Evolutionary conservation across 1,140 invertebrate genomes (phyloP).

Genomic region (Bombus sylvicola): DNA sequence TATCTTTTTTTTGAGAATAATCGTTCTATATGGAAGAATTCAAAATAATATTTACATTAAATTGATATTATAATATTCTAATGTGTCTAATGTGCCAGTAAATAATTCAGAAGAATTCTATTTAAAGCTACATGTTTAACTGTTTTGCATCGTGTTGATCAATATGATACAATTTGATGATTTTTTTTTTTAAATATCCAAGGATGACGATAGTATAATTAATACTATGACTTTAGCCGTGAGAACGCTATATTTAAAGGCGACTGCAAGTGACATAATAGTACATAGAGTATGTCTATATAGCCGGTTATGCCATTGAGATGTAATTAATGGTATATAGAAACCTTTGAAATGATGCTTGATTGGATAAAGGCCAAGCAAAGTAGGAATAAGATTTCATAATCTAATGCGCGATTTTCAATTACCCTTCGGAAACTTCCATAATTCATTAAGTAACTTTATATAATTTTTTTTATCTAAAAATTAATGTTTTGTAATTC

Average conservation of each 20-base stretch:
- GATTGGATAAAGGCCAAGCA: constrained; percentile 21
- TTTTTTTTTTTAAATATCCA: not conserved
- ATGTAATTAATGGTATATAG: constrained; percentile 40
- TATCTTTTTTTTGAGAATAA: not conserved
- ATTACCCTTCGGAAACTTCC: not conserved
- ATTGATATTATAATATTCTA: not conserved
- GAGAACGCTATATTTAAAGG: too few species aligned
- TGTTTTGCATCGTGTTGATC: not conserved
- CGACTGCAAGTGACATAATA: constrained; percentile 2
- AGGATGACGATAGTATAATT: not conserved
- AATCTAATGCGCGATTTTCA: constrained; percentile 12
- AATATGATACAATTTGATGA: not conserved
- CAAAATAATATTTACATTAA: too few species aligned
- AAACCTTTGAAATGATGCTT: not conserved
- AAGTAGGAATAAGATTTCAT: constrained; percentile 28
- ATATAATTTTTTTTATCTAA: not conserved
- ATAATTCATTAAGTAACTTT: not conserved
- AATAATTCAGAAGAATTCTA: not conserved
- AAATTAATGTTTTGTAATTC: not conserved
- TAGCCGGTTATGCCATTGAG: constrained; percentile 1
- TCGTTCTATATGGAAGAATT: not conserved
- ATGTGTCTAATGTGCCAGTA: not conserved
- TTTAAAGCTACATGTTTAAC: too few species aligned
- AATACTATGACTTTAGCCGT: not conserved
- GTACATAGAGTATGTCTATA: not conserved